phyloP scores from a whole-genome alignment of 2,888 invertebrate genomes.

The Standfussiana lucernea region DNA sequence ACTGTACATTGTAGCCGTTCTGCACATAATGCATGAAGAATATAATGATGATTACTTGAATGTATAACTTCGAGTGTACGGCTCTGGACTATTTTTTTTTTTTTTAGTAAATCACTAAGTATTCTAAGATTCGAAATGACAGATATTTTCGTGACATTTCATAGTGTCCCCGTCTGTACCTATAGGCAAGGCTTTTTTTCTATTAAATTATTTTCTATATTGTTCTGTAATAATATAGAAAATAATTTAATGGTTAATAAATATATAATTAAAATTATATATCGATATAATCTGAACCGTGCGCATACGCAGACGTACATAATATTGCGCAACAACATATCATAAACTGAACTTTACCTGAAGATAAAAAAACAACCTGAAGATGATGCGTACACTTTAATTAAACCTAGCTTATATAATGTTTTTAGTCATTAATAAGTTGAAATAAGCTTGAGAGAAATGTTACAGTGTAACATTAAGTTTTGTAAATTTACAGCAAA shows the following conservation, averaged over 20 bases:
- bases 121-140: neutral
- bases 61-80: neutral
- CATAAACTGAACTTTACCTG: neutral
- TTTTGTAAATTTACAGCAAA: neutral
- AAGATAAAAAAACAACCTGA: neutral
- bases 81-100: neutral
- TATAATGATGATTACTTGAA: neutral
- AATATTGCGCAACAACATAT: neutral
- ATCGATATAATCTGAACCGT: neutral
- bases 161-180: neutral
- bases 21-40: neutral
- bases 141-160: neutral
- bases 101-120: neutral
- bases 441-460: neutral
- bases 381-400: neutral
- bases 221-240: neutral
- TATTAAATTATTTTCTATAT: neutral
- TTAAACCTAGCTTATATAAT: neutral
- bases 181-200: neutral
- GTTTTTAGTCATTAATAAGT: no score
- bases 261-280: neutral
- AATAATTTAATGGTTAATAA: no score
- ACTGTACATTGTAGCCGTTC: neutral
- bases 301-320: constrained; percentile 23
- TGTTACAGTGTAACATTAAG: neutral